phyloP scores from a whole-genome alignment of 2,888 invertebrate species.

The Erebia ligea region DNA sequence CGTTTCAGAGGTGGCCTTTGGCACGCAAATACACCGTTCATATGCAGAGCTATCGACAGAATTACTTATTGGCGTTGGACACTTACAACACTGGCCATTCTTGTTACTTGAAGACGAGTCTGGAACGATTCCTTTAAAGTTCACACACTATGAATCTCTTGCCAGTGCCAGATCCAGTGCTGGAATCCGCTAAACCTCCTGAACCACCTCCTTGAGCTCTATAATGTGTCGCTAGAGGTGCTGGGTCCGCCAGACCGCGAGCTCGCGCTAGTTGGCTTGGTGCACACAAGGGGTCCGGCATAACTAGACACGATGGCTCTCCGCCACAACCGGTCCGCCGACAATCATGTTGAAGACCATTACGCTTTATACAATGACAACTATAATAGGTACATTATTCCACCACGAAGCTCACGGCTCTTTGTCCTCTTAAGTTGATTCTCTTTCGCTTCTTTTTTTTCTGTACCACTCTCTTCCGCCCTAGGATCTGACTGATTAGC shows the following conservation, averaged over 20 bases:
- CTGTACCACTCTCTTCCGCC: slow-evolving; percentile 62
- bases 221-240: slow-evolving; percentile 62
- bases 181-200: slow-evolving; percentile 47
- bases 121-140: slow-evolving; percentile 66
- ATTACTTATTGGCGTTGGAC: slow-evolving; percentile 42
- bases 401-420: slow-evolving; percentile 81
- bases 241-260: slow-evolving; percentile 69
- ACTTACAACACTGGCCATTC: slow-evolving; percentile 72
- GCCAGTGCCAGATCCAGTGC: slow-evolving; percentile 53
- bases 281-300: slow-evolving; percentile 81
- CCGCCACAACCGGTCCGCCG: slow-evolving; percentile 81
- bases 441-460: slow-evolving; percentile 74
- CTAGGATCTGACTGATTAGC: slow-evolving; percentile 50
- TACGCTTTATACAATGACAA: slow-evolving; percentile 83
- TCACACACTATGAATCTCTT: slow-evolving; percentile 77
- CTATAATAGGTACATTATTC: slow-evolving; percentile 81
- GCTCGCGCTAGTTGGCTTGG: slow-evolving; percentile 79
- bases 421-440: slow-evolving; percentile 74
- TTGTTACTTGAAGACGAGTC: slow-evolving; percentile 53
- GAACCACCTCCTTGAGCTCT: slow-evolving; percentile 52
- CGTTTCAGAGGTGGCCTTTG: slow-evolving; percentile 4
- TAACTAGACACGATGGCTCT: slow-evolving; percentile 75
- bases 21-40: slow-evolving; percentile 4
- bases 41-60: neutral
- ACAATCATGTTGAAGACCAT: slow-evolving; percentile 84